Conservation (phyloP, 1,140 invertebrate genomes). For the Steinernema feltiae region DNA sequence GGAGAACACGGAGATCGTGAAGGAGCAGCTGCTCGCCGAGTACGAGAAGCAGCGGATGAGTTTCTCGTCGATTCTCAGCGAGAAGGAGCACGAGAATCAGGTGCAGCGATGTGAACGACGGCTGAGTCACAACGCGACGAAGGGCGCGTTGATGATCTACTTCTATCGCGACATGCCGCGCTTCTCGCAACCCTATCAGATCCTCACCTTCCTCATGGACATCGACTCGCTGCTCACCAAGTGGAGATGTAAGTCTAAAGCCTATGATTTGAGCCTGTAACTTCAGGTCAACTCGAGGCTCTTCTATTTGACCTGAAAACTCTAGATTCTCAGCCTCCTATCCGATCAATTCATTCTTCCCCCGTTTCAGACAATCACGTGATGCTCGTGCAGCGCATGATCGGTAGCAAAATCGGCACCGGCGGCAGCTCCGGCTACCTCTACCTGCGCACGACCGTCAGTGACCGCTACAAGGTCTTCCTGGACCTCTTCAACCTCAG, state of each 20-base stretch:
- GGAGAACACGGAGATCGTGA: constrained; percentile 59
- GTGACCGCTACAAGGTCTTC: constrained; percentile 97
- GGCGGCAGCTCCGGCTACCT: constrained; percentile 97
- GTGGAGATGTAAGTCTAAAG: constrained; percentile 82
- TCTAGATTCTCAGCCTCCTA: too few species aligned
- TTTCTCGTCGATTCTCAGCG: constrained; percentile 82
- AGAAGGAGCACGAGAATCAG: constrained; percentile 72
- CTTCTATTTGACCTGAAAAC: too few species aligned
- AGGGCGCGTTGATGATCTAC: constrained; percentile 93
- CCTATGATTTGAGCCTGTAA: too few species aligned
- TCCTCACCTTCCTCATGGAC: constrained; percentile 87
- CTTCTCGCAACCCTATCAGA: constrained; percentile 91
- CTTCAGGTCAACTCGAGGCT: too few species aligned
- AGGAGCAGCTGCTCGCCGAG: constrained; percentile 67
- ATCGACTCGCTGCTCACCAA: constrained; percentile 97
- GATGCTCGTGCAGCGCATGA: constrained; percentile 97
- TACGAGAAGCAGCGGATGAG: constrained; percentile 72
- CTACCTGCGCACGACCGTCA: constrained; percentile 91
- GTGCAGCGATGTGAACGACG: constrained; percentile 65
- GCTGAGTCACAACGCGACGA: constrained; percentile 80
- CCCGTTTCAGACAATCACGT: constrained; percentile 91
- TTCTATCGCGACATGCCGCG: constrained; percentile 89
- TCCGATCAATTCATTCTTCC: too few species aligned
- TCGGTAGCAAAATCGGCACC: constrained; percentile 92
- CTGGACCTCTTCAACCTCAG: constrained; percentile 94